A percentile compares a stretch with the other conserved stretches of the same genome.
Evolutionary conservation across 2,113 vertebrate genomes (phyloP).

Genomic region (Podarcis muralis): DNA sequence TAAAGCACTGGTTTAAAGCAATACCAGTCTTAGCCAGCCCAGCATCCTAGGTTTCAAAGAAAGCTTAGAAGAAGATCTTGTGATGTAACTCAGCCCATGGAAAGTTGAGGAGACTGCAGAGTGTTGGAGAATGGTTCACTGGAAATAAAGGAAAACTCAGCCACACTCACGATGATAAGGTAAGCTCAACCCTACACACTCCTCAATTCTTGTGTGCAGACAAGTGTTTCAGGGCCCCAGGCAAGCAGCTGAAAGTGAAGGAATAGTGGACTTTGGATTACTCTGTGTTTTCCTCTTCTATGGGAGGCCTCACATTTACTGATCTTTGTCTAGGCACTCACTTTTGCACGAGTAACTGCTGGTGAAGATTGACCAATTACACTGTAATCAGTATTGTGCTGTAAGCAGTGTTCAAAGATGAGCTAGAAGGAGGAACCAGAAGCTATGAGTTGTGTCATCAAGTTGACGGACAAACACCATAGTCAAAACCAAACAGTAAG

Average conservation of each 20-base stretch:
- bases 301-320: neutral
- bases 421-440: neutral
- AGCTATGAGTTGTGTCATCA: neutral
- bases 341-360: neutral
- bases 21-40: no score
- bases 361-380: neutral
- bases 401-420: neutral
- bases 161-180: no score
- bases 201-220: no score
- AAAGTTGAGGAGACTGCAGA: no score
- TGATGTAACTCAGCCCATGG: no score
- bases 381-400: neutral
- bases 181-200: no score
- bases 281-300: neutral
- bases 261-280: neutral
- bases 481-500: neutral
- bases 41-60: no score
- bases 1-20: no score
- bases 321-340: neutral
- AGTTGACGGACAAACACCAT: neutral
- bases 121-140: no score
- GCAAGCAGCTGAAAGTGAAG: neutral
- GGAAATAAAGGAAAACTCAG: no score
- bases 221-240: no score
- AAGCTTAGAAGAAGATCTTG: no score